Percentiles rank a stretch among this genome's conserved stretches.
These are phyloP conservation scores for Mesoclemmys tuberculata DNA, from an alignment of 2,113 vertebrate species.

Conservation along the genomic window DNA sequence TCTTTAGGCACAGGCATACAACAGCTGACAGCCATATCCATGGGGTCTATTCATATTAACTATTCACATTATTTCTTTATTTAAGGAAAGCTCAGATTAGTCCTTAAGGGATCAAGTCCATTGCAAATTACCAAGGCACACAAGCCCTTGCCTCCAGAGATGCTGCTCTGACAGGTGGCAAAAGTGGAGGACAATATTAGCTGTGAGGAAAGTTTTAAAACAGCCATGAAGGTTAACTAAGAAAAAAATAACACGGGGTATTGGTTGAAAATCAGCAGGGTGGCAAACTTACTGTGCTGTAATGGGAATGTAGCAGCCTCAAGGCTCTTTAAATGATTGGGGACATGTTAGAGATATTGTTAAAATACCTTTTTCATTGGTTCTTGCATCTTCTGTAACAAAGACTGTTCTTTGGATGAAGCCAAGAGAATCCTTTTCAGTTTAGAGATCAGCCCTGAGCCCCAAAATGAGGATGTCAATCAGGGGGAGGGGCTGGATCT, in stretches of 20 bases:
- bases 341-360: constrained; percentile 77
- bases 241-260: constrained; percentile 53
- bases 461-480: constrained; percentile 14
- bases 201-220: constrained; percentile 43
- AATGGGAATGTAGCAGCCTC: constrained; percentile 64
- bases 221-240: constrained; percentile 9
- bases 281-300: constrained; percentile 56
- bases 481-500: background rate
- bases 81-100: background rate
- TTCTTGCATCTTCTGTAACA: constrained; percentile 74
- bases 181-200: background rate
- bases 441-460: constrained; percentile 33
- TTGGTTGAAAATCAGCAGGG: constrained; percentile 76
- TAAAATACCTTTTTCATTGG: constrained; percentile 82
- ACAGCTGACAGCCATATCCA: background rate
- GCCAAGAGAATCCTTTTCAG: constrained; percentile 72
- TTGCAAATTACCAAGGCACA: background rate
- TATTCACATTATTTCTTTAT: background rate
- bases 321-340: constrained; percentile 76
- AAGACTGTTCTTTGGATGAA: constrained; percentile 76
- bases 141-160: rapidly evolving
- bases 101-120: background rate
- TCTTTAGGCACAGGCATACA: background rate
- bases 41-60: background rate
- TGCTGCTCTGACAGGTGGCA: background rate